A percentile compares a stretch with the other conserved stretches of the same genome.
Conservation (phyloP, 2,888 invertebrate species). For the Mellilla xanthometata region DNA sequence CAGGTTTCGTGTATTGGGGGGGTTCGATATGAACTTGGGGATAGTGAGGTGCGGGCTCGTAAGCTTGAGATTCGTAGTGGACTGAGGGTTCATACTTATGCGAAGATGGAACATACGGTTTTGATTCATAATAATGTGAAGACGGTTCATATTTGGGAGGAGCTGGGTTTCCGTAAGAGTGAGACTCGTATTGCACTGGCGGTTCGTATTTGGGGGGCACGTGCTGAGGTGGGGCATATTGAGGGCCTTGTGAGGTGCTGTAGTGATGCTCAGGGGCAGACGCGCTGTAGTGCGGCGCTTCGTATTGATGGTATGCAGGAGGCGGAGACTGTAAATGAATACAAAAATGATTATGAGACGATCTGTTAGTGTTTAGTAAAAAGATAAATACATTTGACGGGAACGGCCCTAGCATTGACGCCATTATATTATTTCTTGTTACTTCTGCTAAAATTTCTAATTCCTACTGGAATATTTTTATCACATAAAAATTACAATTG, state of each 20-base stretch:
- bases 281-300: conserved; percentile 8
- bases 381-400: no score
- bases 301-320: conserved; percentile 12
- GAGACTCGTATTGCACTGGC: background rate
- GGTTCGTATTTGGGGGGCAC: background rate
- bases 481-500: no score
- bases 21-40: conserved; percentile 27
- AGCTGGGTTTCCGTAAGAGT: background rate
- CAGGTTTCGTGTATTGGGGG: conserved; percentile 31
- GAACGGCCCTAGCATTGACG: no score
- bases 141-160: background rate
- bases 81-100: conserved; percentile 13
- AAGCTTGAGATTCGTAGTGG: no score
- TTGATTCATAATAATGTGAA: conserved; percentile 1
- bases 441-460: no score
- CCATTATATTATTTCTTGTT: no score
- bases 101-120: conserved; percentile 9
- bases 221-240: conserved; percentile 2
- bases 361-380: no score
- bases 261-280: background rate
- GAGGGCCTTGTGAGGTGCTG: background rate
- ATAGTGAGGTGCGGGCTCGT: conserved; percentile 12
- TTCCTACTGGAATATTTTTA: no score
- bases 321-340: conserved; percentile 23
- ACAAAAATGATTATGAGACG: no score